Conservation (phyloP, 1,140 invertebrate species). For the Drosophila pseudoobscura region DNA sequence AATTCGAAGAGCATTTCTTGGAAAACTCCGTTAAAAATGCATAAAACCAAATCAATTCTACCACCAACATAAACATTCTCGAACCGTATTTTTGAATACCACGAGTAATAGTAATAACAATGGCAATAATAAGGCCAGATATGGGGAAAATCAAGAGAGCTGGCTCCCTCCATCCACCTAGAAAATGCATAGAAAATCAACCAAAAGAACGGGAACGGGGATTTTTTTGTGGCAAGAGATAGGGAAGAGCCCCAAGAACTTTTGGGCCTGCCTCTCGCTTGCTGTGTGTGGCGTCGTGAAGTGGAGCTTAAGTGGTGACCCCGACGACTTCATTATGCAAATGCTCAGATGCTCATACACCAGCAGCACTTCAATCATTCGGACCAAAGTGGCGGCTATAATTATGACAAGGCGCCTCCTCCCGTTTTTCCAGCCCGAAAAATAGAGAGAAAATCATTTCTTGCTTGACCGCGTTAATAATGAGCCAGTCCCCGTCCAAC, state of each 20-base stretch:
- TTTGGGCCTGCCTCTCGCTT: neutral
- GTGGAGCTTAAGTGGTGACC: slow-evolving; percentile 57
- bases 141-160: slow-evolving; percentile 4
- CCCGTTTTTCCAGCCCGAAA: slow-evolving; percentile 4
- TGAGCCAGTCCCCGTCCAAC: neutral
- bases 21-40: slow-evolving; percentile 55
- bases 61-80: slow-evolving; percentile 13
- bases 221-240: neutral
- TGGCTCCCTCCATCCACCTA: no score
- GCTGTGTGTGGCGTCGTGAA: slow-evolving; percentile 47
- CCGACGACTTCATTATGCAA: slow-evolving; percentile 72
- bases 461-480: slow-evolving; percentile 17
- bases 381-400: slow-evolving; percentile 56
- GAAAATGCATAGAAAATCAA: no score
- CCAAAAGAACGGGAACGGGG: neutral
- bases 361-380: slow-evolving; percentile 57
- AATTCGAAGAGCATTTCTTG: slow-evolving; percentile 18
- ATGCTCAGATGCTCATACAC: slow-evolving; percentile 20
- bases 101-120: slow-evolving; percentile 61
- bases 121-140: slow-evolving; percentile 30
- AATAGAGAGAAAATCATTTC: slow-evolving; percentile 4
- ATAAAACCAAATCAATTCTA: slow-evolving; percentile 47
- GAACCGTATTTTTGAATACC: slow-evolving; percentile 15
- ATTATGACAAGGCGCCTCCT: slow-evolving; percentile 56
- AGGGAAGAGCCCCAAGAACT: slow-evolving; percentile 7